Base-by-base conservation (phyloP, 2,113 vertebrate species). In the Asarcornis scutulata region DNA sequence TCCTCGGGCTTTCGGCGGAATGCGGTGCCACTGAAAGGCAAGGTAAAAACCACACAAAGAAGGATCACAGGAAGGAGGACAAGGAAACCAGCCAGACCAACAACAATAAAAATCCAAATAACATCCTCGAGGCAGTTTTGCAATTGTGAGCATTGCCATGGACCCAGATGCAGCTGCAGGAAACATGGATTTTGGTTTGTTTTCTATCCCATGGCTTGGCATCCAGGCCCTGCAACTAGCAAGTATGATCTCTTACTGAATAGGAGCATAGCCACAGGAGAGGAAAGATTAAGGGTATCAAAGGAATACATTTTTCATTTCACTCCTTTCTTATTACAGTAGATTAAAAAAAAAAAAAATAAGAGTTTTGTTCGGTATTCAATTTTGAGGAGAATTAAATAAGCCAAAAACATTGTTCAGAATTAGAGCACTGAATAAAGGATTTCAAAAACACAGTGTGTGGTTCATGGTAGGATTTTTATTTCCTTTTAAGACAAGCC, bases 331-430 rank as follows among this genome's bases (percentile, higher is more conserved):
- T 96, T 96, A 87, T 94, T 96, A 94, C 93, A 85, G 82, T 85
- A 95, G 93, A 96, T 97, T 96, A 93, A 91, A 96, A 91, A 63
- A 73, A 68, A 60, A 81, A 73, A 76, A 88, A 21, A 46, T 18
- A 46, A 87, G 55, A 91, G 71, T 96, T 97, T 96, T 95, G 80
- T 94, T 96, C 96, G 87, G 90, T 89, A 89, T 96, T 93, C 93
- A 88, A 22, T 97, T 97, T 95, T 91, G 74, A 95, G 74, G 63
- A 92, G 85, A 97, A 96, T 97, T 96, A 97, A 97, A 96, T 94
- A 96, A 96, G 91, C 77, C 63, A 87, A 92, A 97, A 97, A 94
- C 92, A 96, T 96, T 97, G 97, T 96, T 96, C 93, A 81, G 95
- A 96, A 96, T 96, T 96, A 96, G 77, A 97, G 66, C 44, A 67